Percentiles rank a stretch among this genome's conserved stretches.
phyloP scores from a whole-genome alignment of 92 coral and sea anemone genomes.

The Pocillopora grandis region DNA sequence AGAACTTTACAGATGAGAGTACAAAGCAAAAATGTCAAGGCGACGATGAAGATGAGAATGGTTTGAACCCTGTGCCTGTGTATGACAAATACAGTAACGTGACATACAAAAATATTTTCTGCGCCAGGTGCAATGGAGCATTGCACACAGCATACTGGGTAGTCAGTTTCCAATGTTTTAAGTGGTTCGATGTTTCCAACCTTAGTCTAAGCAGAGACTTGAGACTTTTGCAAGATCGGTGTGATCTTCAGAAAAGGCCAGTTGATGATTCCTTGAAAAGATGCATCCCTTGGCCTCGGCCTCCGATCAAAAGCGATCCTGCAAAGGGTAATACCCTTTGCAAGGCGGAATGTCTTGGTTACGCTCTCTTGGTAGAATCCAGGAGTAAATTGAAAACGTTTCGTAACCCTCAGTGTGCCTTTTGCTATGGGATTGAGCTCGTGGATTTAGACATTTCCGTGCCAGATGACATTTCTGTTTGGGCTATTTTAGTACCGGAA shows the following conservation, averaged over 20 bases:
- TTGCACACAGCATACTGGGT: conserved; percentile 18
- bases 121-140: conserved; percentile 43
- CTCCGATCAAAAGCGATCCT: too few species aligned
- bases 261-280: not conserved
- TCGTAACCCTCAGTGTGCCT: conserved; percentile 46
- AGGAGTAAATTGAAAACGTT: not conserved
- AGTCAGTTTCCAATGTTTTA: not conserved
- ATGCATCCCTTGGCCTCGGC: conserved; percentile 31
- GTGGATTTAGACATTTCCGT: not conserved
- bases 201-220: not conserved
- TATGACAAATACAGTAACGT: conserved; percentile 26
- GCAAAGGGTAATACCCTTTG: not conserved
- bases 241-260: conserved; percentile 17
- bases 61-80: conserved; percentile 33
- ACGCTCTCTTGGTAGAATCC: conserved; percentile 45
- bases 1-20: not conserved
- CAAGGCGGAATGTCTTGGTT: not conserved
- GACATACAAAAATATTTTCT: conserved; percentile 47
- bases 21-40: not conserved
- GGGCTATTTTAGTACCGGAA: too few species aligned
- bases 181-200: not conserved
- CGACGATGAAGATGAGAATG: conserved; percentile 3
- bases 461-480: too few species aligned
- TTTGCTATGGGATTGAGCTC: conserved; percentile 27
- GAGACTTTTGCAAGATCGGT: conserved; percentile 4